These are phyloP conservation scores for Diadophis punctatus DNA, from an alignment of 2,113 vertebrate genomes.

Conservation along the genomic window DNA sequence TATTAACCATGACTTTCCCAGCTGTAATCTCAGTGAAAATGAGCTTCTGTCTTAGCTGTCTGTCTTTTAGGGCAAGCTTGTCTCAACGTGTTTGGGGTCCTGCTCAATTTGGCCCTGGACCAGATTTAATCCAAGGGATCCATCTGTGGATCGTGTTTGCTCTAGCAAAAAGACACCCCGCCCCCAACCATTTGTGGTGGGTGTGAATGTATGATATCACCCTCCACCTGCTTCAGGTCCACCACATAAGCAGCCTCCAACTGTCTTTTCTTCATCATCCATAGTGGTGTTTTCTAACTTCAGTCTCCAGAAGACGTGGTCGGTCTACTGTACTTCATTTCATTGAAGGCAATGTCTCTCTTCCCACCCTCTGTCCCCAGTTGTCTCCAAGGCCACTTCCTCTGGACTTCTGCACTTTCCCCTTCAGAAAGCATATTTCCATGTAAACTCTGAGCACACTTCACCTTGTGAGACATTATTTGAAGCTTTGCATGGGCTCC, in stretches of 20 bases:
- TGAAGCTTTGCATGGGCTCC: background rate
- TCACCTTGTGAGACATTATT: background rate
- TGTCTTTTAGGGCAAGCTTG: background rate
- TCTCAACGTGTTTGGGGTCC: background rate
- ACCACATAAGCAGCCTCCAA: background rate
- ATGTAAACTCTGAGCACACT: background rate
- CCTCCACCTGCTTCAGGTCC: background rate
- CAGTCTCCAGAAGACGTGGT: background rate
- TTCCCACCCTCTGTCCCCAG: background rate
- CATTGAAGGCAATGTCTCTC: background rate
- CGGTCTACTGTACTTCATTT: background rate
- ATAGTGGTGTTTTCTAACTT: background rate
- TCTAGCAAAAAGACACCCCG: background rate
- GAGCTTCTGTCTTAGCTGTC: background rate
- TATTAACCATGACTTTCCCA: background rate
- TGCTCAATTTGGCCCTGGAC: background rate
- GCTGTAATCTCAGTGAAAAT: background rate
- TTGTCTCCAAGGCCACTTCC: background rate
- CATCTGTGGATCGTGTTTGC: background rate
- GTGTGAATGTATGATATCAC: background rate
- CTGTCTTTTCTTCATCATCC: background rate
- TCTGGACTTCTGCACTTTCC: background rate
- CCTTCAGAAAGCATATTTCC: background rate
- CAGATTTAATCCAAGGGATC: background rate
- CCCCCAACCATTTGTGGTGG: background rate